Evolutionary conservation across 2,888 invertebrate species (phyloP).

Genomic region (Lysandra bellargus): DNA sequence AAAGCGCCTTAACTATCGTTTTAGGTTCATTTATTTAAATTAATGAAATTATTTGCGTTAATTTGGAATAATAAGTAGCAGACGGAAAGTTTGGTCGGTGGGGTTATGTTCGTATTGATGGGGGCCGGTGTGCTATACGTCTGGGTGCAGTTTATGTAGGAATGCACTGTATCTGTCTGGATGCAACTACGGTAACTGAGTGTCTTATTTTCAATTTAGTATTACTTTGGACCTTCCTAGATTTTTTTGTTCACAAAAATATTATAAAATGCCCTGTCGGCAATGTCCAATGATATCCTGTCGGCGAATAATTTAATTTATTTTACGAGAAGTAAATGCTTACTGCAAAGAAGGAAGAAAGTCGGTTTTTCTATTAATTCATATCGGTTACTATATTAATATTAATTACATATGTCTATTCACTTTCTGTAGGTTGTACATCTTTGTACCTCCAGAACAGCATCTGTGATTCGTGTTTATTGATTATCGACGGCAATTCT

Average conservation of each 20-base stretch:
- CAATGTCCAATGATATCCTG: no score
- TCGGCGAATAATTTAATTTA: no score
- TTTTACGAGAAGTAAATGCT: not conserved
- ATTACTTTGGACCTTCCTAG: not conserved
- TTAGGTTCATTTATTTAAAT: not conserved
- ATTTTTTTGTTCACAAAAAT: not conserved
- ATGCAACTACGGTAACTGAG: slow-evolving; percentile 35
- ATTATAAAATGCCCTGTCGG: no score
- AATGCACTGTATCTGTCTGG: slow-evolving; percentile 57
- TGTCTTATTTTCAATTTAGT: slow-evolving; percentile 8
- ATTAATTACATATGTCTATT: not conserved
- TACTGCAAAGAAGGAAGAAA: not conserved
- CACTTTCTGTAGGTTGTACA: not conserved
- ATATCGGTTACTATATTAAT: no score
- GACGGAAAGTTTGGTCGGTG: slow-evolving; percentile 8
- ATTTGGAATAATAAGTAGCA: slow-evolving; percentile 36
- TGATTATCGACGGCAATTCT: not conserved
- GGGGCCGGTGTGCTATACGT: slow-evolving; percentile 62
- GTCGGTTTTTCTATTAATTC: no score
- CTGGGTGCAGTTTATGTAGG: slow-evolving; percentile 67
- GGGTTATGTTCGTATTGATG: slow-evolving; percentile 40
- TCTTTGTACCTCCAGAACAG: not conserved
- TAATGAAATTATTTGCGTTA: slow-evolving; percentile 34
- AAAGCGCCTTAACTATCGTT: not conserved
- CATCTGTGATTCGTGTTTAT: not conserved